Evolutionary conservation across 2,113 vertebrate genomes (phyloP).

Genomic region (Tonatia bakeri): DNA sequence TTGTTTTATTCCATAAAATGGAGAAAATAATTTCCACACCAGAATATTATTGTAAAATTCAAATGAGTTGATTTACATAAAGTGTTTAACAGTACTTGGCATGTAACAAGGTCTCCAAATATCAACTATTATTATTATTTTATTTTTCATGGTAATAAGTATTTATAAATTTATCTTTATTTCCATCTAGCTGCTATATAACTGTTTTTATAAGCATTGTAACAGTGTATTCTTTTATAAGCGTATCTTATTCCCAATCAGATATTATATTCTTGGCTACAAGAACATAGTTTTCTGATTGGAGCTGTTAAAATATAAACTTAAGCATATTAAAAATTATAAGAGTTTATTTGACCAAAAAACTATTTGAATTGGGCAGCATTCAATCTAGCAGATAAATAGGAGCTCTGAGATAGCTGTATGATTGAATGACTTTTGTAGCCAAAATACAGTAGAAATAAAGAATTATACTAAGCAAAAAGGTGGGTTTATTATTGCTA

Average conservation of each 20-base stretch:
- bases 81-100: neutral
- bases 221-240: neutral
- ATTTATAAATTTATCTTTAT: neutral
- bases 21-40: neutral
- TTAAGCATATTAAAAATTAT: neutral
- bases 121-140: neutral
- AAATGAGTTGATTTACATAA: neutral
- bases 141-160: neutral
- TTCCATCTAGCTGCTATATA: neutral
- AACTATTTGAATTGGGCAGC: neutral
- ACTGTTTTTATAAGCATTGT: neutral
- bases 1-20: neutral
- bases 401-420: neutral
- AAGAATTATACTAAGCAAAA: neutral
- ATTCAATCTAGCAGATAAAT: neutral
- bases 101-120: neutral
- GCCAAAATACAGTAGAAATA: neutral
- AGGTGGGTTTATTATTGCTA: neutral
- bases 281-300: neutral
- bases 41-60: neutral
- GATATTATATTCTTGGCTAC: neutral
- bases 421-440: neutral
- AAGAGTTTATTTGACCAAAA: neutral
- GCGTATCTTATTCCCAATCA: neutral
- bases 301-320: neutral